These are phyloP conservation scores for Candidula unifasciata DNA, from an alignment of 2,888 invertebrate species.

Conservation along the genomic window DNA sequence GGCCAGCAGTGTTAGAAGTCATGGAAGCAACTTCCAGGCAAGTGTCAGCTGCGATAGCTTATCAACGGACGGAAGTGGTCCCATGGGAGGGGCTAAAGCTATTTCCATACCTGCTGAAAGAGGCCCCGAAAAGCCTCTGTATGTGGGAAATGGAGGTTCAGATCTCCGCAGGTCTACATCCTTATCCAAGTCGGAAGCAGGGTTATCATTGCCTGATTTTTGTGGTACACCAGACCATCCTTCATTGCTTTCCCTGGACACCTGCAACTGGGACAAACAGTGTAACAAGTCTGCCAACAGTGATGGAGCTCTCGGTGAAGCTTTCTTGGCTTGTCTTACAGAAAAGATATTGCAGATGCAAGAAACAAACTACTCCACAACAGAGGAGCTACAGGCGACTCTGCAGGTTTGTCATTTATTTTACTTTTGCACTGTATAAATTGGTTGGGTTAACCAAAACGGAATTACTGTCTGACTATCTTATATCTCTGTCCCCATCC, in stretches of 20 bases:
- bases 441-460: too few species aligned
- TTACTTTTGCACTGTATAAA: too few species aligned
- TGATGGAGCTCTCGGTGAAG: constrained; percentile 84
- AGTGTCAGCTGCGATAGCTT: constrained; percentile 72
- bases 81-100: constrained; percentile 46
- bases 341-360: constrained; percentile 96
- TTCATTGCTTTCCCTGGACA: constrained; percentile 66
- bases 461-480: too few species aligned
- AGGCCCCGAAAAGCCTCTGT: constrained; percentile 11
- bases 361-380: constrained; percentile 86
- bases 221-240: constrained; percentile 71
- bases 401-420: constrained; percentile 84
- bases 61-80: constrained; percentile 65
- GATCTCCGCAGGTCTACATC: constrained; percentile 61
- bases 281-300: constrained; percentile 85
- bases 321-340: constrained; percentile 90
- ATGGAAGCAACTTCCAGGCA: constrained; percentile 57
- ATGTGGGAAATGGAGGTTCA: constrained; percentile 1
- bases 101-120: constrained; percentile 51
- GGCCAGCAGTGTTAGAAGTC: constrained; percentile 47
- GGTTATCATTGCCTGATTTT: constrained; percentile 69
- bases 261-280: constrained; percentile 88
- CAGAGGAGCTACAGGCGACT: constrained; percentile 86
- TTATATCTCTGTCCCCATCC: too few species aligned
- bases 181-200: constrained; percentile 70